These are phyloP conservation scores for Vannuccia rotundouncinata DNA, from an alignment of 2,888 invertebrate genomes.

Conservation along the genomic window DNA sequence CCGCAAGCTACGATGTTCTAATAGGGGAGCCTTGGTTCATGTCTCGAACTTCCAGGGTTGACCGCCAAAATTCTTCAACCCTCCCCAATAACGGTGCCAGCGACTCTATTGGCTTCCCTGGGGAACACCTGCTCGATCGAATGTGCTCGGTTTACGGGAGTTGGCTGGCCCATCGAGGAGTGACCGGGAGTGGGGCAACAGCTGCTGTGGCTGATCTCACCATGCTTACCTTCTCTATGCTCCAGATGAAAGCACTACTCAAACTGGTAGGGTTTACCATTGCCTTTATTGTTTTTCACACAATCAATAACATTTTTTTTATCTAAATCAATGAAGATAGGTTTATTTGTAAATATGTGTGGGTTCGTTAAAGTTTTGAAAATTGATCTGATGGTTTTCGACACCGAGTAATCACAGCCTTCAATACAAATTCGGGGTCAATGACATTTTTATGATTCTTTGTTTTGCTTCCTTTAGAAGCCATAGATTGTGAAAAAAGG, in stretches of 20 bases:
- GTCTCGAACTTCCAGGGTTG: not conserved
- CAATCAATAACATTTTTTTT: no score
- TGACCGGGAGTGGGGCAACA: not conserved
- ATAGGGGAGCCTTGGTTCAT: not conserved
- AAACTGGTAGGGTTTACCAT: no score
- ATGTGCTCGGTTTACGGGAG: slow-evolving; percentile 28
- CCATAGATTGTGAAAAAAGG: no score
- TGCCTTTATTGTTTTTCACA: no score
- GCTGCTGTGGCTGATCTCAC: not conserved
- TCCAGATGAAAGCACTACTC: not conserved
- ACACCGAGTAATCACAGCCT: no score
- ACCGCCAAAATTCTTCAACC: not conserved
- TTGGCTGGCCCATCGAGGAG: not conserved
- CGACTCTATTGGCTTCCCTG: not conserved
- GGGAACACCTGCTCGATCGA: not conserved
- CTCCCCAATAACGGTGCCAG: not conserved
- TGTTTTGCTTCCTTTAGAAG: no score
- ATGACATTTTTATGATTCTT: no score
- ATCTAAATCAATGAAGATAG: no score
- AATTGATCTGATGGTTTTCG: no score
- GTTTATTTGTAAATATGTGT: no score
- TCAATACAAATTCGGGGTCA: no score
- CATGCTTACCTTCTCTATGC: not conserved
- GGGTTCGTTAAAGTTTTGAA: no score
- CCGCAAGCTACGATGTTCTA: not conserved